A percentile compares a stretch with the other conserved stretches of the same genome.
These are phyloP conservation scores for Pungitius pungitius DNA, from an alignment of 2,113 vertebrate species.

Conservation along the genomic window DNA sequence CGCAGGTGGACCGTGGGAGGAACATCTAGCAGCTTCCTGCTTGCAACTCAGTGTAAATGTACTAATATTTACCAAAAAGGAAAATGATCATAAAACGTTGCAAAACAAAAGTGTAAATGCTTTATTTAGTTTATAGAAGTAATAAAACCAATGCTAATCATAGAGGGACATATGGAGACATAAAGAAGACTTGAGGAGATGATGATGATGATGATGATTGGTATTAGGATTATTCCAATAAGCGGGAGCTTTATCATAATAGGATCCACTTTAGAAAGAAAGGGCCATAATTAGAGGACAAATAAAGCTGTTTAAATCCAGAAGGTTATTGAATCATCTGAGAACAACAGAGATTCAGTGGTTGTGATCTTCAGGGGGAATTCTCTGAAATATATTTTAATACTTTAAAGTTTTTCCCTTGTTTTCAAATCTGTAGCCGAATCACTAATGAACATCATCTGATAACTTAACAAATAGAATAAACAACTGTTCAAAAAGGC, in stretches of 20 bases:
- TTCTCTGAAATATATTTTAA: not conserved
- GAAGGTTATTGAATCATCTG: too few species aligned
- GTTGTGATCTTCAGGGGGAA: not conserved
- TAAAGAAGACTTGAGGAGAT: too few species aligned
- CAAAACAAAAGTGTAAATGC: not conserved
- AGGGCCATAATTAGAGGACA: not conserved
- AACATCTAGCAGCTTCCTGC: not conserved
- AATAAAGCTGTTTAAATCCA: not conserved
- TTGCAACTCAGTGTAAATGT: too few species aligned
- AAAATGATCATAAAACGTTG: not conserved
- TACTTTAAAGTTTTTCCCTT: too few species aligned
- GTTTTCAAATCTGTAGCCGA: too few species aligned
- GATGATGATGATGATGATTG: too few species aligned
- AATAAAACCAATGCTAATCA: too few species aligned
- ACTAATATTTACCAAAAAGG: not conserved
- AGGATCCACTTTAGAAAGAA: not conserved
- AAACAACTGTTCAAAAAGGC: too few species aligned
- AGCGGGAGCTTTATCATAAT: not conserved
- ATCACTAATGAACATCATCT: not conserved
- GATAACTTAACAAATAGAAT: not conserved
- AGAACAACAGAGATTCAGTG: not conserved
- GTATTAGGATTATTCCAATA: not conserved
- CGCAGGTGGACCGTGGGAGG: not conserved
- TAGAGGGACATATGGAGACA: too few species aligned
- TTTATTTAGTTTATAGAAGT: too few species aligned